Evolutionary conservation across 2,888 invertebrate species (phyloP).

Genomic region (Adelphocoris suturalis): DNA sequence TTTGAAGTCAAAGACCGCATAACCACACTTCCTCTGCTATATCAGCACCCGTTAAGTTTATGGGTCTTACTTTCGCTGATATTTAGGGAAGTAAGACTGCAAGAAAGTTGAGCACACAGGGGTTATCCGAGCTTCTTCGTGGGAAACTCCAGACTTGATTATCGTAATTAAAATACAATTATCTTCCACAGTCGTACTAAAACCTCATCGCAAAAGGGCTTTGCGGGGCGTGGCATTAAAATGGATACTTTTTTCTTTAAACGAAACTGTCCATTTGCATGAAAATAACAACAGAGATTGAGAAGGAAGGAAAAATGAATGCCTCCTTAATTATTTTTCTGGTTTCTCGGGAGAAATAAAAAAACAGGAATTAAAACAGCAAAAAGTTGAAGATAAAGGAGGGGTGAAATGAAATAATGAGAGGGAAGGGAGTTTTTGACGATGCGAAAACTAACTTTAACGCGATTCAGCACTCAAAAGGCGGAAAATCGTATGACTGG

Average conservation of each 20-base stretch:
- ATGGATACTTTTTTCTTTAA: constrained; percentile 41
- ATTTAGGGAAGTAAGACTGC: constrained; percentile 49
- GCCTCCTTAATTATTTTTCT: constrained; percentile 60
- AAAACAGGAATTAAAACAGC: neutral
- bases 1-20: neutral
- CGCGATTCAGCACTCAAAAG: neutral
- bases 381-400: constrained; percentile 15
- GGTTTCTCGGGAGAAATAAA: constrained; percentile 25
- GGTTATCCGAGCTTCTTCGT: constrained; percentile 49
- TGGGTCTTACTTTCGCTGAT: neutral
- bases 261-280: constrained; percentile 60
- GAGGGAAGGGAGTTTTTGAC: neutral
- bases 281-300: constrained; percentile 58
- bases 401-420: constrained; percentile 34
- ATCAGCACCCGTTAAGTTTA: constrained; percentile 20
- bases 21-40: neutral
- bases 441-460: neutral
- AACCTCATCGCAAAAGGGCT: constrained; percentile 42
- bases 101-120: constrained; percentile 16
- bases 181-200: constrained; percentile 51
- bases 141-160: constrained; percentile 44
- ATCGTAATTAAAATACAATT: constrained; percentile 62
- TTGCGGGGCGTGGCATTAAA: constrained; percentile 50
- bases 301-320: constrained; percentile 26
- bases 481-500: constrained; percentile 1